Evolutionary conservation across 2,888 invertebrate species (phyloP), one percentile per base, ranked within the genome.

Genomic region (Prosapia bicincta): DNA sequence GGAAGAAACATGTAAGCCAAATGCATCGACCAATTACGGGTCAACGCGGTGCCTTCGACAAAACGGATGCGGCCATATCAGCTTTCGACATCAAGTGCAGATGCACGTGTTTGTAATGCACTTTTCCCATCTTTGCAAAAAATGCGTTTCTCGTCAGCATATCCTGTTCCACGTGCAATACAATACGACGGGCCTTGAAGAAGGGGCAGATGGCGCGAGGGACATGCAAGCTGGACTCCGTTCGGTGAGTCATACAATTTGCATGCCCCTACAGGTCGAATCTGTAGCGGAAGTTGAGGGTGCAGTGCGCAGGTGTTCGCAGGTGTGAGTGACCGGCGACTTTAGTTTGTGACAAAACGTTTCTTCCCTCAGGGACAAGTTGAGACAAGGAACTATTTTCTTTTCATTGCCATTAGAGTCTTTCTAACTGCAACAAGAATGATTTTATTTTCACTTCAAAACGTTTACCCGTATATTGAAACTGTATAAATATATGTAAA

Each of bases 221-320:
- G 38, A 38, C 38, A 38, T 15, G 38, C 54, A 54, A 54, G 54
- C 54, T 20, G n/a, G 54, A 20, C 7, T 5, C 10, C 38, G 38
- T 38, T 13, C 38, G 3, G 20, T 54, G 54, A 54, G 54, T 54
- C 54, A 54, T 9, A 20, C 20, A 20, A 20, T 54, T n/a, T 54
- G 54, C 54, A 54, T 54, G 54, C 54, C 54, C 54, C 54, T 54
- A 54, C 54, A 54, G 54, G 54, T 54, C 54, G 54, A 54, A 54
- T 54, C 54, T 54, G 54, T 10, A 20, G 20, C 54, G 54, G 54
- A 54, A 54, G 54, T 54, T 9, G 54, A 6, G 38, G 20, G 10
- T 54, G 20, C 3, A 54, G 54, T n/a, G 54, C 20, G 54, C 20
- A 38, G 38, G 54, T 20, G 54, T 54, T n/a, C 54, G 20, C 54